Conservation (phyloP, 1,140 invertebrate genomes). For the Hyles vespertilio region DNA sequence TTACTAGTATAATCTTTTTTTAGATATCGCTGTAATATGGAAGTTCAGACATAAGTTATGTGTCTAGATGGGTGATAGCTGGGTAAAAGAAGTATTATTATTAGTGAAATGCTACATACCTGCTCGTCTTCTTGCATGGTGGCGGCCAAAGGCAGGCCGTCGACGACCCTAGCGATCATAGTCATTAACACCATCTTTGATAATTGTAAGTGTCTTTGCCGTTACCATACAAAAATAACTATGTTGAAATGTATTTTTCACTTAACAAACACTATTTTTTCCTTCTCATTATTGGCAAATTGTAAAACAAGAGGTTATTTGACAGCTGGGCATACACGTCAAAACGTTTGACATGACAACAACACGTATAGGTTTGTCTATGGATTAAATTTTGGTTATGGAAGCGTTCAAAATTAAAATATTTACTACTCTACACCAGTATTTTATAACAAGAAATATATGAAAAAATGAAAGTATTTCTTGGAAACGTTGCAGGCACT, state of each 20-base stretch:
- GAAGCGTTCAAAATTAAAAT: constrained; percentile 24
- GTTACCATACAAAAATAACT: constrained; percentile 26
- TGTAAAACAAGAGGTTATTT: constrained; percentile 35
- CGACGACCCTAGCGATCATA: constrained; percentile 96
- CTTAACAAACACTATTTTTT: constrained; percentile 40
- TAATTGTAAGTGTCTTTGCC: constrained; percentile 34
- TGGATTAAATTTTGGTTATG: constrained; percentile 11
- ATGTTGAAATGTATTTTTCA: constrained; percentile 23
- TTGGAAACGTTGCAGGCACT: no score
- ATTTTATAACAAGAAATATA: no score
- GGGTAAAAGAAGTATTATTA: no score
- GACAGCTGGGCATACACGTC: constrained; percentile 61
- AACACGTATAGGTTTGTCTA: constrained; percentile 47
- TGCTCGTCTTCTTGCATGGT: constrained; percentile 99
- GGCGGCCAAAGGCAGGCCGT: constrained; percentile 96
- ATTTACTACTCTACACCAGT: background rate
- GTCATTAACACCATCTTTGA: constrained; percentile 95
- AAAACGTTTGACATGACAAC: constrained; percentile 49
- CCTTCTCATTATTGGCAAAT: constrained; percentile 59
- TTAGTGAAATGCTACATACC: constrained; percentile 74
- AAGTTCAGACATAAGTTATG: background rate
- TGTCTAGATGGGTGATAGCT: background rate
- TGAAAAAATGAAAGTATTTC: no score
- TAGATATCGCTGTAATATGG: background rate
- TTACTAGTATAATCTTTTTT: background rate